These are phyloP conservation scores for Pegea sp. DNA, from an alignment of 23 tunicate genomes.

Conservation along the genomic window DNA sequence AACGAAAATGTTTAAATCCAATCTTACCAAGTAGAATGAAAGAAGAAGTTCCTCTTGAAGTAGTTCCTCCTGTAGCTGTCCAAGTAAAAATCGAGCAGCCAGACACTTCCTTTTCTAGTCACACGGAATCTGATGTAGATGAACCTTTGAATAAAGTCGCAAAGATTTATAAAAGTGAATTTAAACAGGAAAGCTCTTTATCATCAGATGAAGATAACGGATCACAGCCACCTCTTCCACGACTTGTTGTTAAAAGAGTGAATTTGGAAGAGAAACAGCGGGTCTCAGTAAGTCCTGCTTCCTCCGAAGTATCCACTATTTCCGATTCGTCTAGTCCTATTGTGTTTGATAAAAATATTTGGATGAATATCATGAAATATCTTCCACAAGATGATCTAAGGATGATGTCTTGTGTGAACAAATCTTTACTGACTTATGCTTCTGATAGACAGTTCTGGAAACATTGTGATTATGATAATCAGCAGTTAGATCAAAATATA, in stretches of 20 bases:
- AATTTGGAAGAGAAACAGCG: no score
- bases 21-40: slow-evolving; percentile 55
- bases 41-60: no score
- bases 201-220: no score
- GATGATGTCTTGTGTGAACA: neutral
- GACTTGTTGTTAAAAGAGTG: no score
- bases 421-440: no score
- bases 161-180: no score
- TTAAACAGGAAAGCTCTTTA: no score
- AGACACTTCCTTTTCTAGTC: neutral
- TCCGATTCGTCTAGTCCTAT: neutral
- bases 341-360: neutral
- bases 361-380: neutral
- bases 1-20: slow-evolving; percentile 61
- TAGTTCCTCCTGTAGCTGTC: slow-evolving; percentile 10
- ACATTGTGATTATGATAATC: neutral
- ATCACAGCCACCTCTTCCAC: neutral
- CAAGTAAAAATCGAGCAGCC: no score
- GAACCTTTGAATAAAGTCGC: no score
- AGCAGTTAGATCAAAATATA: slow-evolving; percentile 11
- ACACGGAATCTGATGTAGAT: no score
- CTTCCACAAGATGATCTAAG: neutral
- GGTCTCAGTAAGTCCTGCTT: no score
- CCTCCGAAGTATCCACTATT: neutral
- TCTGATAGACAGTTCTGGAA: no score